Evolutionary conservation across 2,113 vertebrate species (phyloP).

Genomic region (Corythaeola cristata): DNA sequence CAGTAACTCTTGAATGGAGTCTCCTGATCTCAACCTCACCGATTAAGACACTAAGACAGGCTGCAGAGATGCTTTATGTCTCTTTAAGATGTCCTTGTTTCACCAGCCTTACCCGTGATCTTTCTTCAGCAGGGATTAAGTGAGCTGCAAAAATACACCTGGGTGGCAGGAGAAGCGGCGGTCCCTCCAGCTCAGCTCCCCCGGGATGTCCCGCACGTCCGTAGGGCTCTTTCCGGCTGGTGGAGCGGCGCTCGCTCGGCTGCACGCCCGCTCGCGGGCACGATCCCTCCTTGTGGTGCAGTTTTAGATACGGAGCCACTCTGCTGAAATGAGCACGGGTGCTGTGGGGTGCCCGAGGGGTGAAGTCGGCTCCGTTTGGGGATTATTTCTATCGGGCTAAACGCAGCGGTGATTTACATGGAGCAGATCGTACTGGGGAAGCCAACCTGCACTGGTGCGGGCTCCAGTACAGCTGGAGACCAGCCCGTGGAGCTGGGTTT

Average conservation of each 20-base stretch:
- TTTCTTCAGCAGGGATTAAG: slow-evolving; percentile 42
- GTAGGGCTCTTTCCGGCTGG: accelerated
- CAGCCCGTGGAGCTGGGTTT: not conserved
- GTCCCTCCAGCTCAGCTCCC: accelerated
- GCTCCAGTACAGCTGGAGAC: not conserved
- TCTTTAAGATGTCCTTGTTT: slow-evolving; percentile 64
- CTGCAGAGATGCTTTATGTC: slow-evolving; percentile 24
- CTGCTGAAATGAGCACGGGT: not conserved
- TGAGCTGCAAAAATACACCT: not conserved
- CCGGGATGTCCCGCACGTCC: not conserved
- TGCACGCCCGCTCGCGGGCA: not conserved
- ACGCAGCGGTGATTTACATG: slow-evolving; percentile 21
- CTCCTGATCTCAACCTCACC: not conserved
- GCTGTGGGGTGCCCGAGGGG: not conserved
- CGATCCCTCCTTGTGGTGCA: not conserved
- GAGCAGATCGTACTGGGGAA: not conserved
- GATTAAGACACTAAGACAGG: slow-evolving; percentile 13
- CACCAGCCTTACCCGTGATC: slow-evolving; percentile 50
- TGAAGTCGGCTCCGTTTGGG: not conserved
- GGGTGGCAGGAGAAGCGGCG: not conserved
- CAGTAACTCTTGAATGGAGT: not conserved
- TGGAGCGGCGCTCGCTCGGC: accelerated
- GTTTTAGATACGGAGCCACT: not conserved
- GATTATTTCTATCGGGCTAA: slow-evolving; percentile 20
- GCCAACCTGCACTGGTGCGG: accelerated